Percentiles rank a stretch among this genome's conserved stretches.
Conservation (phyloP, 2,113 vertebrate genomes). For the Notothenia coriiceps region DNA sequence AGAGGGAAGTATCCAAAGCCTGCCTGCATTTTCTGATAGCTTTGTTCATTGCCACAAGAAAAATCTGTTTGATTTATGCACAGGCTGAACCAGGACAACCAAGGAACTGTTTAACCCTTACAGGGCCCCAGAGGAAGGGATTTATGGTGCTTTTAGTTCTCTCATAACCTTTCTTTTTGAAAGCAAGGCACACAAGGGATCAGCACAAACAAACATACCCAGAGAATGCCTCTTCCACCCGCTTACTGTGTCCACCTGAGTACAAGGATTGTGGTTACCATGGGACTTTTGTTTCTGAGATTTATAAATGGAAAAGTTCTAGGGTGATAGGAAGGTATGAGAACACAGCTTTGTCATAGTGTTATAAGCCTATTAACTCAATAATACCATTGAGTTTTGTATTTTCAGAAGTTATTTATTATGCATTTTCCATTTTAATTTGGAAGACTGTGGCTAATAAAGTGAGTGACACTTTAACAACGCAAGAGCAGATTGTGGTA, state of each 20-base stretch:
- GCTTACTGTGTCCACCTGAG: conserved; percentile 64
- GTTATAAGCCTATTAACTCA: conserved; percentile 3
- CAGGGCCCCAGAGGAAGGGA: conserved; percentile 49
- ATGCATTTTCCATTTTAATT: not conserved
- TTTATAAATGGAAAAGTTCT: conserved; percentile 41
- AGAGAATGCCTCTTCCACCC: conserved; percentile 42
- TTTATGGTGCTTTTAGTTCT: conserved; percentile 66
- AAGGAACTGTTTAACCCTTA: conserved; percentile 68
- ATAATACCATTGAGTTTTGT: not conserved
- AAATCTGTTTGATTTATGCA: conserved; percentile 75
- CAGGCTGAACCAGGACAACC: conserved; percentile 66
- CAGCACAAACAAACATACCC: conserved; percentile 53
- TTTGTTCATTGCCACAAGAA: conserved; percentile 74
- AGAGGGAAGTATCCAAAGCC: conserved; percentile 73
- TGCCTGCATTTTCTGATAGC: conserved; percentile 81
- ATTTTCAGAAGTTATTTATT: not conserved
- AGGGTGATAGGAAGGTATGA: not conserved
- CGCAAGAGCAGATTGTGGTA: not conserved
- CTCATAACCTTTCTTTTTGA: conserved; percentile 69
- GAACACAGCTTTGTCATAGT: not conserved
- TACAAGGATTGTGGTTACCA: conserved; percentile 58
- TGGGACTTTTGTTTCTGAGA: conserved; percentile 46
- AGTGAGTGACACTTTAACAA: not conserved
- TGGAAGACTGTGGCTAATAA: not conserved
- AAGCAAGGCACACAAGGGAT: conserved; percentile 66